Percentiles rank a stretch among this genome's conserved stretches.
Evolutionary conservation across 2,113 vertebrate species (phyloP).

Genomic region (Chaetorhynchus papuensis): DNA sequence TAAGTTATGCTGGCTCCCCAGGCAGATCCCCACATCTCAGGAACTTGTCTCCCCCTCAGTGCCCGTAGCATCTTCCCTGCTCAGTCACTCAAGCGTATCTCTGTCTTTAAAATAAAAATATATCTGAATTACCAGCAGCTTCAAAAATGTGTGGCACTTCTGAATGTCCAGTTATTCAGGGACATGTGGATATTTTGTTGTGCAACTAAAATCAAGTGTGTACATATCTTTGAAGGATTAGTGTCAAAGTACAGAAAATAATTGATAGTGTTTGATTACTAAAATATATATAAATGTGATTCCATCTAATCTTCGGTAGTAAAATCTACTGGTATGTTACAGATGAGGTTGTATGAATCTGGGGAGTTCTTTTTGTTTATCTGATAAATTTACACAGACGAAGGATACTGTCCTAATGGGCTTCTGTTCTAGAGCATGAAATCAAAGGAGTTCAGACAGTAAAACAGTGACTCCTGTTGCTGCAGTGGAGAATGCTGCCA

Average conservation of each 20-base stretch:
- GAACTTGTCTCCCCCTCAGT: neutral
- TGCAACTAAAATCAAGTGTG: neutral
- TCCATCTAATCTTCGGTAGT: neutral
- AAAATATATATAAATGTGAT: neutral
- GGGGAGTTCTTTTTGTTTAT: neutral
- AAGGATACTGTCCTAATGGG: neutral
- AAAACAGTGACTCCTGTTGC: fast-evolving
- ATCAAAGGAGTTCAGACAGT: neutral
- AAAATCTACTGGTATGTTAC: neutral
- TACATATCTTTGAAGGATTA: neutral
- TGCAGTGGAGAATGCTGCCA: neutral
- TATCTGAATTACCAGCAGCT: neutral
- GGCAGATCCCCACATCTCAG: neutral
- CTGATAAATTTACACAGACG: neutral
- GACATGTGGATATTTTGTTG: neutral
- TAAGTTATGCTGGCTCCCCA: neutral
- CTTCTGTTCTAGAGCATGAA: neutral
- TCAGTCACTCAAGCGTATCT: neutral
- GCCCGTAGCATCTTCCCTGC: neutral
- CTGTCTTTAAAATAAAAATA: neutral
- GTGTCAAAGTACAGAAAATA: neutral
- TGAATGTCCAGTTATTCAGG: neutral
- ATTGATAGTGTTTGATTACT: neutral
- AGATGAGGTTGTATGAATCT: neutral
- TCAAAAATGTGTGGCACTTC: neutral